Conservation (phyloP, 2,113 vertebrate species). For the Mustelus asterias region DNA sequence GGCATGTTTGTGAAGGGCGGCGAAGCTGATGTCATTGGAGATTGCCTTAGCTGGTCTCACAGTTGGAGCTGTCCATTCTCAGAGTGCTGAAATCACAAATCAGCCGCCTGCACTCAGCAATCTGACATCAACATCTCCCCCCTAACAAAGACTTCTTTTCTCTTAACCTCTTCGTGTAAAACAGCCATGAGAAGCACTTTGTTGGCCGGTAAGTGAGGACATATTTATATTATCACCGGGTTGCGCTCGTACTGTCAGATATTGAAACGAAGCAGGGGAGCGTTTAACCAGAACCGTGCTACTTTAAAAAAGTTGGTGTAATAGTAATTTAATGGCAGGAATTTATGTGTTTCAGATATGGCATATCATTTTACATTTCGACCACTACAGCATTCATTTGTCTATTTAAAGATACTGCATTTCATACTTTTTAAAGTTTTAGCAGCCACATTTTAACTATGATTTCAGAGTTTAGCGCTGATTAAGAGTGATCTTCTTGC, state of each 20-base stretch:
- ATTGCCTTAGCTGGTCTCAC: neutral
- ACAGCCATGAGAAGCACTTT: neutral
- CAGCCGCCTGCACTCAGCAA: neutral
- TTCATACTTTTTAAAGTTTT: neutral
- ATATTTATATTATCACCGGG: neutral
- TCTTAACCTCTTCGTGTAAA: neutral
- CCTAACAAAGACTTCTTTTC: neutral
- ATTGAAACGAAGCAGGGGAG: no score
- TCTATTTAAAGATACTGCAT: neutral
- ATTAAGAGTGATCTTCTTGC: neutral
- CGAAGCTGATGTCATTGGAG: neutral
- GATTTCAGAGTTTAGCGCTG: neutral
- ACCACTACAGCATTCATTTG: neutral
- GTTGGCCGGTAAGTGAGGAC: neutral
- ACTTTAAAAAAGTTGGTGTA: neutral
- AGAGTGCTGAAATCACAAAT: slow-evolving; percentile 23
- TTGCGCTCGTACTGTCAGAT: no score
- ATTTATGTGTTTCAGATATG: neutral
- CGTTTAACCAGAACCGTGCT: neutral
- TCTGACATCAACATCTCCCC: neutral
- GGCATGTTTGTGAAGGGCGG: neutral
- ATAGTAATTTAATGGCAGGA: neutral
- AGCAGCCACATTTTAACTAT: no score
- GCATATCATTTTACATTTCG: neutral
- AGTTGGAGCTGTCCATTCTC: neutral